phyloP scores from a whole-genome alignment of 2,888 invertebrate genomes.

The Pedicia rivosa region DNA sequence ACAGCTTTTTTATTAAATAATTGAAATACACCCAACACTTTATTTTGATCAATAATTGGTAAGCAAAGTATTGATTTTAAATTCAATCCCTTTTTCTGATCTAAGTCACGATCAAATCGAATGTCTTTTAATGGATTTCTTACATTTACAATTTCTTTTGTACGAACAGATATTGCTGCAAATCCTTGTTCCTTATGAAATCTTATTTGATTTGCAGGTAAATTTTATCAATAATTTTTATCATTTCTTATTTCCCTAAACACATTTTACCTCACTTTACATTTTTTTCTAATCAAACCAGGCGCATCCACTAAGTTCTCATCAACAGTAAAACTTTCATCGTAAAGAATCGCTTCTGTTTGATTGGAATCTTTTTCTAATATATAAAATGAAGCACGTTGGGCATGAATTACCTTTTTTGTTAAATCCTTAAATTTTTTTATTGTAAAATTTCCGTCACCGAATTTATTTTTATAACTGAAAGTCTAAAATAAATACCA shows the following conservation, averaged over 20 bases:
- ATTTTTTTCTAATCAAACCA: too few relatives aligned
- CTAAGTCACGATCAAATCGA: slow-evolving; percentile 36
- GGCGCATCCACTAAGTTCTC: too few relatives aligned
- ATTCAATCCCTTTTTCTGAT: slow-evolving; percentile 37
- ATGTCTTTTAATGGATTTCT: slow-evolving; percentile 37
- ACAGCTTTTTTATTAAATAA: slow-evolving; percentile 37
- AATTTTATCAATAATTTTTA: not conserved
- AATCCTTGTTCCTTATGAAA: slow-evolving; percentile 1
- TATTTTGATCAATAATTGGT: slow-evolving; percentile 35
- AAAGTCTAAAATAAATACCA: not conserved
- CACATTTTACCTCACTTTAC: too few relatives aligned
- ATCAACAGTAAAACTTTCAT: not conserved
- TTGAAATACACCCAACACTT: slow-evolving; percentile 40
- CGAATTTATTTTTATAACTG: too few relatives aligned
- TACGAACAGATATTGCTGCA: not conserved
- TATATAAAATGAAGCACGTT: not conserved
- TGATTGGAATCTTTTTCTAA: not conserved
- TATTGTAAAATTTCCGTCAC: too few relatives aligned
- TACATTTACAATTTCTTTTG: slow-evolving; percentile 15
- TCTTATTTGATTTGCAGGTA: not conserved
- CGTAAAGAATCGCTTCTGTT: not conserved
- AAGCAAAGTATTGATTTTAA: slow-evolving; percentile 39
- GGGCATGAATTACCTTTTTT: not conserved
- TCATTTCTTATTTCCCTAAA: too few relatives aligned
- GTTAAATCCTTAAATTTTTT: not conserved